Evolutionary conservation across 64 coral and sea anemone genomes (phyloP), one percentile per base, ranked within the genome.

Genomic region (Orbicella faveolata): DNA sequence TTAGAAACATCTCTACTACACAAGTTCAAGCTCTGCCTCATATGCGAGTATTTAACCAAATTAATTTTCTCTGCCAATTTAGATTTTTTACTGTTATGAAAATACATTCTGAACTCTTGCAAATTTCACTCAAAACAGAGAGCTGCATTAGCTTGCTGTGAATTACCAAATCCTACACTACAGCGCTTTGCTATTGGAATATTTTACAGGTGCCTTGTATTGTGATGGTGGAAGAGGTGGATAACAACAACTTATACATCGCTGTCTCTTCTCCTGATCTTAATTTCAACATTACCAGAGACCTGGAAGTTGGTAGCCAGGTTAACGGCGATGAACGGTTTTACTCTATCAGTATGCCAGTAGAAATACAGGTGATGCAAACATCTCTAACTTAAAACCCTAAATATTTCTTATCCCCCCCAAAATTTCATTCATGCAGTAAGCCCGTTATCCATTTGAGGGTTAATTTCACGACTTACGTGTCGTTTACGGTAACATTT

Each of bases 181-280:
- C 7, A 34, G 6, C 15, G 44, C 44, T 6, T 48, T 48, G 5
- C 0, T 48, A 48, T 61, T 35, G 26, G 19, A 69, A 48, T 78
- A 23, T 52, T n/a, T 52, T 10, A 34, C 36, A 78, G 41, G 36
- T 9, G 14, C 36, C 37, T 14, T 20, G 73, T 57, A 52, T 79
- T 34, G 18, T 91, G n/a, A 54, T 83, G 34, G 72, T 91, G 44
- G 79, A 73, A 33, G 78, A 91, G 48, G 69, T 83, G 26, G 80
- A 81, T 33, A 36, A 20, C 21, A 20, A 23, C 44, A 83, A 91
- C 66, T 41, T 83, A 4, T 68, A 90, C 77, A 64, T 90, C 2
- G 72, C 77, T 26, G 16, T 90, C 8, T 82, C 77, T 13, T 76
- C 66, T 21, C 89, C 89, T 19, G 64, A 84, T 63, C 52, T 91